Evolutionary conservation across 1,140 invertebrate species (phyloP), one percentile per base, ranked within the genome.

Genomic region (Acromyrmex heyeri): DNA sequence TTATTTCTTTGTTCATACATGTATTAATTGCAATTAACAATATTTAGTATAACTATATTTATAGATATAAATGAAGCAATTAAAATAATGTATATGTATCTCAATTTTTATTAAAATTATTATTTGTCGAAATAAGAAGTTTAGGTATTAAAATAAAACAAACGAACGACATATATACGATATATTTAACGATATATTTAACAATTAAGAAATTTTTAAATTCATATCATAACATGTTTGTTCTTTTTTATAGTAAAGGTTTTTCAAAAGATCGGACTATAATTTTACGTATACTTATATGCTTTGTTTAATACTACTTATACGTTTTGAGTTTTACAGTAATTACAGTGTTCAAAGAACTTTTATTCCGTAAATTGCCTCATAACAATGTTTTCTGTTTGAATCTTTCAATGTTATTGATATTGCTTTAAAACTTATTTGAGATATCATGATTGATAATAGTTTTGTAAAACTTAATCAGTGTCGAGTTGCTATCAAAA

Each of bases 391-490:
- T 94, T 7, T 95, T 3, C 91, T 92, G n/a, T 94, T 90, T 70
- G 93, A 88, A 50, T 95, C 93, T 30, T 92, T 91, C 57, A 94
- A 90, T 0, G 93, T 24, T 24, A 24, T 24, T 0, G 24, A 24
- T 24, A 24, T 24, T 24, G 77, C 96, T 92, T 77, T 93, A 76
- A 0, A 94, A 21, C 75, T 92, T 94, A 10, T 87, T 38, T 44
- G 88, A 86, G 6, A 91, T 57, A 1, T 87, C 86, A 0, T 48
- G 27, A 55, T 91, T 83, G 5, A 77, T 18, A 8, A 83, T 83
- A 18, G 90, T 59, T 38, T 86, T 86, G 57, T 82, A 59, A 96
- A 97, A 0, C 96, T 88, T n/a, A 97, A 38, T 90, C 0, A 95
- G 85, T 10, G 7, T 93, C 6, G 95, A 93, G 0, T 95, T 95